Evolutionary conservation across 2,113 vertebrate species (phyloP), one percentile per base, ranked within the genome.

Genomic region (Sylvietta virens): DNA sequence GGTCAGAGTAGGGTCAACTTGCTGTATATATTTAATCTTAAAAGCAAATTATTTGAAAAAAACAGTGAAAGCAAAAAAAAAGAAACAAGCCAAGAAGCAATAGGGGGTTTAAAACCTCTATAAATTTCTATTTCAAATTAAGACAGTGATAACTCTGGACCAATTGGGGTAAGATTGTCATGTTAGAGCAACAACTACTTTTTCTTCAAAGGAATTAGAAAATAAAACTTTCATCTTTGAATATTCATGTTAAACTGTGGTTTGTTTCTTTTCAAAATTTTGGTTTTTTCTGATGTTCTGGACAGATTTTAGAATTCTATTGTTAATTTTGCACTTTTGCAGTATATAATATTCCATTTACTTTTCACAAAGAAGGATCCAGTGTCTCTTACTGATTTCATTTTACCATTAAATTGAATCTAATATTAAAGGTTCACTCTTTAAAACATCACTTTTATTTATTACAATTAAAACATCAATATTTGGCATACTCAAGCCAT

Each of bases 381-480:
- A 31, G 3, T 35, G 11, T 62, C 51, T 94, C 61, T 67, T 67
- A 44, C 21, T 70, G 27, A 71, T 61, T 90, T 45, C 6, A 67
- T 88, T 94, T 97, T 94, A 47, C n/a, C 13, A 9, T 95, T 96
- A 88, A 95, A 95, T 87, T 74, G 40, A 95, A 94, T 94, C 94
- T 73, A 91, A 30, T 67, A 78, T 83, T 86, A 88, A 94, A 91
- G 9, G 50, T 95, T 92, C 79, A 88, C 23, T 91, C 73, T 85
- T 72, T 66, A 35, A 94, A 90, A 48, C 62, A 94, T 95, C 35
- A 42, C 2, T 97, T 67, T 96, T 95, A 77, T 92, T 94, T 90
- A 33, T 56, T 96, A 67, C 95, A 95, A 97, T 97, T 96, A 96
- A 96, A 97, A 94, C 53, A 93, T 96, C 76, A 97, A 81, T 94